Evolutionary conservation across 2,888 invertebrate species (phyloP), one percentile per base, ranked within the genome.

Genomic region (Achlya flavicornis): DNA sequence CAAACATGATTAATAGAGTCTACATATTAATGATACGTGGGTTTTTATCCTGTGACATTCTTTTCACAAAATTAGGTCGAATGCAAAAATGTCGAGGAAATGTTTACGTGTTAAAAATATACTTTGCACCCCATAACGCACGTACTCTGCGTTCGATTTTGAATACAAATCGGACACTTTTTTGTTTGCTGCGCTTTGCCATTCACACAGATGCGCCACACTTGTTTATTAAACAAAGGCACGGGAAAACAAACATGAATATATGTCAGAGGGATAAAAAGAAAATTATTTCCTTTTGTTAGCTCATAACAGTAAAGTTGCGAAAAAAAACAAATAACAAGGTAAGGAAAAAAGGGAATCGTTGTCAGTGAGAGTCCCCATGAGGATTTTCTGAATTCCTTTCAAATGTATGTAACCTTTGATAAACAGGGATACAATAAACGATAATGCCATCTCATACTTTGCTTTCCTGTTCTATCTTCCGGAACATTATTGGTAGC

Each of bases 1-100:
- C 78, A 80, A 88, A 84, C 75, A 87, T 92, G 92, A 92, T 92
- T 92, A 90, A 93, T 92, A 85, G 84, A 79, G 73, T 66, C 74
- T 69, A 73, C 80, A 80, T 84, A 84, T 85, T 90, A 90, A 88
- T 90, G 91, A 91, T 88, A 86, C 82, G 86, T 80, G 77, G 73
- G 76, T 88, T 90, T 89, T 87, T 82, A 81, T 77, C 72, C 75
- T 78, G 78, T 89, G 90, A 89, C 89, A 90, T 88, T 88, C 83
- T 83, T 82, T 81, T 81, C 75, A 83, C 79, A 78, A 80, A 86
- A 87, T 83, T 87, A 78, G 89, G 89, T 88, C 88, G 85, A 68
- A 70, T 60, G 74, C 76, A 70, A 77, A 77, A 80, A 79, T 77
- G 76, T 77, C 81, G 74, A 63, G 64, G 61, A 65, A 59, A 63